Evolutionary conservation across 2,797 vertebrate genomes (phyloP), one percentile per base, ranked within the genome.

Genomic region (Bucorvus abyssinicus): DNA sequence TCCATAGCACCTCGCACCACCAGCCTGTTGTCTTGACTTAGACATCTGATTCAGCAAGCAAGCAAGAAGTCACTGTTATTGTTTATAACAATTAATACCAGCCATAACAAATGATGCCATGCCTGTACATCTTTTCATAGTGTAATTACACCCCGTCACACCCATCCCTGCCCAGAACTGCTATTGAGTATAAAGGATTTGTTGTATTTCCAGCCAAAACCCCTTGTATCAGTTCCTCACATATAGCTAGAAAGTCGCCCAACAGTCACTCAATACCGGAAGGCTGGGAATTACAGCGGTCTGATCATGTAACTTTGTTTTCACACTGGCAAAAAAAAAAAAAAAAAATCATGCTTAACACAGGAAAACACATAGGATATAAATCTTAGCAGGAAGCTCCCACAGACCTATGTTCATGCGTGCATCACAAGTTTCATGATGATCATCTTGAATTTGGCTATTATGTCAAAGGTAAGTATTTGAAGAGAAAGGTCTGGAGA

Each of bases 381-480:
- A 85, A 86, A 85, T 94, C 76, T 93, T 67, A 79, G 55, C 50
- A 76, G 56, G 38, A 93, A 94, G 74, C 17, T 91, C 50, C 50
- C 22, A 3, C 21, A 83, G 91, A 60, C 77, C 42, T 7, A 53
- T 10, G 2, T 44, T 77, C 59, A 59, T n/a, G 19, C 42, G 59
- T 84, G 3, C 67, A 86, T 67, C 63, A 78, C 55, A 84, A 57
- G 53, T 94, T 94, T 82, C 81, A 49, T 85, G 70, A 63, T 3
- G 4, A 78, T 73, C 38, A 40, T 70, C 91, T 27, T 82, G 91
- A 93, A 87, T 61, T 50, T 95, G 75, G 24, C 32, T 78, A 12
- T 42, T 91, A 36, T 16, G 38, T 70, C 47, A 89, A 68, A 83
- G 60, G 38, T 0, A 74, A 7, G 1, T 47, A 52, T 19, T 21